phyloP scores from a whole-genome alignment of 2,113 vertebrate species.

The Arizona elegans region DNA sequence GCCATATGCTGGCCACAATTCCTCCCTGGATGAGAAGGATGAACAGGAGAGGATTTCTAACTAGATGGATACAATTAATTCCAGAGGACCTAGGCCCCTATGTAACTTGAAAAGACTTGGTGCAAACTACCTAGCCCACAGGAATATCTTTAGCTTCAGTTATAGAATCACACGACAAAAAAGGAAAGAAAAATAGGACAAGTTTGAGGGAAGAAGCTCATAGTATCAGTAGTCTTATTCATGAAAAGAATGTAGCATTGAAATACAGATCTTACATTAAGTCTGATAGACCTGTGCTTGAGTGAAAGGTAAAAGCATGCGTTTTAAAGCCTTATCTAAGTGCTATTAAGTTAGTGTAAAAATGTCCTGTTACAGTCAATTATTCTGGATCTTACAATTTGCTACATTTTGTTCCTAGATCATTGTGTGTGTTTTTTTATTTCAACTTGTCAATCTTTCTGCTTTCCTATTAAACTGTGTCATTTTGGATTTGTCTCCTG shows the following conservation, averaged over 20 bases:
- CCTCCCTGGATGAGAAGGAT: not conserved
- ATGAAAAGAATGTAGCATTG: not conserved
- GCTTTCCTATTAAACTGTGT: not conserved
- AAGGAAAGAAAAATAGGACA: not conserved
- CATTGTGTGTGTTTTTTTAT: not conserved
- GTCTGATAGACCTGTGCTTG: not conserved
- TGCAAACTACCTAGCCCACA: not conserved
- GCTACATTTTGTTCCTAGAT: not conserved
- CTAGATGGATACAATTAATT: not conserved
- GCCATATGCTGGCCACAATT: not conserved
- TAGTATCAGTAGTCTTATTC: not conserved
- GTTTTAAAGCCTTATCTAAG: not conserved
- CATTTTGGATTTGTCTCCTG: not conserved
- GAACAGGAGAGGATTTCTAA: not conserved
- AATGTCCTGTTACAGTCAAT: not conserved
- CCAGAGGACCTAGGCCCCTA: not conserved
- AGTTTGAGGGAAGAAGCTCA: not conserved
- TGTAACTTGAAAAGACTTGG: not conserved
- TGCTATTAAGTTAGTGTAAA: not conserved
- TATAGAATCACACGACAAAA: not conserved
- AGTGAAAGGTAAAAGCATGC: not conserved
- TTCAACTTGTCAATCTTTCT: not conserved
- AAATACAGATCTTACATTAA: not conserved
- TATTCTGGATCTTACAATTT: not conserved
- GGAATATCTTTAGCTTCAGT: not conserved